phyloP scores from a whole-genome alignment of 2,888 invertebrate species.

The Sesia apiformis region DNA sequence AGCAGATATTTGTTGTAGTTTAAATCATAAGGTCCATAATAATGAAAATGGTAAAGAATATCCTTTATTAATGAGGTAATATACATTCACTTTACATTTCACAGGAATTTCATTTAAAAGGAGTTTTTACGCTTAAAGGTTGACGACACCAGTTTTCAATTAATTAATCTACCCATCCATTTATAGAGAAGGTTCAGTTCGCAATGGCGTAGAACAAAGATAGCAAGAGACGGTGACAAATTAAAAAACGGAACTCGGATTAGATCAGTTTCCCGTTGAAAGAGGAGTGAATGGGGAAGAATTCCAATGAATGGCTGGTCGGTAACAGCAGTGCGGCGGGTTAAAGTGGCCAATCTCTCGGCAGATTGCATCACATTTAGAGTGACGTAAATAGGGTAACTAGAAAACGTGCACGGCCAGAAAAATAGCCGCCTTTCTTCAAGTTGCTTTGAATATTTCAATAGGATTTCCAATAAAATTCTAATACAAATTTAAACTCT shows the following conservation, averaged over 20 bases:
- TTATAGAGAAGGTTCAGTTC: too few species aligned
- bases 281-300: constrained; percentile 33
- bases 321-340: constrained; percentile 9
- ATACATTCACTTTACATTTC: too few species aligned
- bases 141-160: too few species aligned
- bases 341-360: constrained; percentile 40
- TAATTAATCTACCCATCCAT: too few species aligned
- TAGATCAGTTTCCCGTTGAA: constrained; percentile 32
- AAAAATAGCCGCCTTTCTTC: not conserved
- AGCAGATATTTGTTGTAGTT: too few species aligned
- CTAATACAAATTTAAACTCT: too few species aligned
- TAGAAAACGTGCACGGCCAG: not conserved
- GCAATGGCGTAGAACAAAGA: not conserved
- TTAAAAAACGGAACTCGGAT: constrained; percentile 25
- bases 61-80: too few species aligned
- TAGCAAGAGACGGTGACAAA: constrained; percentile 18
- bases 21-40: too few species aligned
- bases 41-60: too few species aligned
- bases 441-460: not conserved
- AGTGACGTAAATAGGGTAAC: not conserved
- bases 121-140: too few species aligned
- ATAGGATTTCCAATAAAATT: not conserved
- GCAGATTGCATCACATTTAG: constrained; percentile 33
- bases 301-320: constrained; percentile 40
- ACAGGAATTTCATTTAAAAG: too few species aligned